Conservation (phyloP, 2,888 invertebrate species). For the Masnerella sp. region DNA sequence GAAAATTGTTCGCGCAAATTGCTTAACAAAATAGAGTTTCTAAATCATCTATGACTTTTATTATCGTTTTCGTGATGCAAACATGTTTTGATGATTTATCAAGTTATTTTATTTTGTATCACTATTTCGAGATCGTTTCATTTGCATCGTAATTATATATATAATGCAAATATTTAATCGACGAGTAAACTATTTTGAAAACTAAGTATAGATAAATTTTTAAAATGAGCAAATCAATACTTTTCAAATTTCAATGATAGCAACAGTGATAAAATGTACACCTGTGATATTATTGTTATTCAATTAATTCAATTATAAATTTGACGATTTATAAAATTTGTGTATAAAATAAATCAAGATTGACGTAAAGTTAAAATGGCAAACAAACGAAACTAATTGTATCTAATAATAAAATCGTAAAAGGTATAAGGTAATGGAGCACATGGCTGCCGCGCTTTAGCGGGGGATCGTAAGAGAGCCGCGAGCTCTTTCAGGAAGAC, state of each 20-base stretch:
- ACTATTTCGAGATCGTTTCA: background rate
- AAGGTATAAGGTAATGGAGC: slow-evolving; percentile 39
- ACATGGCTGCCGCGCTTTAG: slow-evolving; percentile 46
- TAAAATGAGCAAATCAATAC: no score
- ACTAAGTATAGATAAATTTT: no score
- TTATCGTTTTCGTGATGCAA: slow-evolving; percentile 7
- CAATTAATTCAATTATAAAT: no score
- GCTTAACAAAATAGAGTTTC: slow-evolving; percentile 32
- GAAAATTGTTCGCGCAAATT: slow-evolving; percentile 40
- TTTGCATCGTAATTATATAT: background rate
- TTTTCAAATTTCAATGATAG: no score
- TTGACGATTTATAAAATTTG: no score
- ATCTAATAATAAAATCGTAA: slow-evolving; percentile 49
- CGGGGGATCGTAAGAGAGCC: slow-evolving; percentile 55
- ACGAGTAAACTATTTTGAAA: slow-evolving; percentile 28
- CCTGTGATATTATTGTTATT: no score
- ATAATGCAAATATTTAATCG: slow-evolving; percentile 1
- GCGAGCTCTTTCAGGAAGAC: slow-evolving; percentile 65
- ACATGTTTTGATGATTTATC: background rate
- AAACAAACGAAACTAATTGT: slow-evolving; percentile 36
- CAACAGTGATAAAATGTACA: no score
- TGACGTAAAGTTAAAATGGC: slow-evolving; percentile 29
- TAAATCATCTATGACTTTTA: slow-evolving; percentile 40
- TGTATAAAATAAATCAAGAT: slow-evolving; percentile 39
- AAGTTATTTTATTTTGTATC: background rate